Evolutionary conservation across 2,113 vertebrate species (phyloP).

Genomic region (Lonchura striata): DNA sequence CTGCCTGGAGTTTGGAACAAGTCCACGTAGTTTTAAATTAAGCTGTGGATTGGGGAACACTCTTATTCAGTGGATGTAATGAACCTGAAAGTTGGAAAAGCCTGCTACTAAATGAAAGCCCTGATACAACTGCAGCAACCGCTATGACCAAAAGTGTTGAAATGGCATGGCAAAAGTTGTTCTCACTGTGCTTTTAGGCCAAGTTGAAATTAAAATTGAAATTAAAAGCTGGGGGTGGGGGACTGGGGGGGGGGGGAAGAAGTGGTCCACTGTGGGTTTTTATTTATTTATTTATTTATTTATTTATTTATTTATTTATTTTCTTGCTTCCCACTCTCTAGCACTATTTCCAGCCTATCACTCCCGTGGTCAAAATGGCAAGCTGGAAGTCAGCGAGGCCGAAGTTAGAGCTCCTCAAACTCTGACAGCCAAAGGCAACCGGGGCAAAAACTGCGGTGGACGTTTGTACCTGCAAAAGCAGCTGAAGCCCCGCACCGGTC

Average conservation of each 20-base stretch:
- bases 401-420: not conserved
- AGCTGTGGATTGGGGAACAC: not conserved
- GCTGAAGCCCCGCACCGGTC: not conserved
- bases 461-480: not conserved
- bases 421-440: not conserved
- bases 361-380: fast-evolving
- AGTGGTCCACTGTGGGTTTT: not conserved
- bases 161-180: not conserved
- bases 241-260: not conserved
- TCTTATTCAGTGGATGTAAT: constrained; percentile 4
- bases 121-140: not conserved
- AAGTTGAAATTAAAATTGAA: not conserved
- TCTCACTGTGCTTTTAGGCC: not conserved
- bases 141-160: not conserved
- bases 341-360: not conserved
- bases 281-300: not conserved
- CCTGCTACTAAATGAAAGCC: not conserved
- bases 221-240: not conserved
- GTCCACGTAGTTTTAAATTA: constrained; percentile 35
- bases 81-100: constrained; percentile 5
- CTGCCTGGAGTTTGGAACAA: constrained; percentile 16
- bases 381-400: not conserved
- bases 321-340: not conserved
- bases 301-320: not conserved
- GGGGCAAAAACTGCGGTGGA: not conserved